These are phyloP conservation scores for Cichlasoma orientale DNA, from an alignment of 2,797 vertebrate genomes.

Conservation along the genomic window DNA sequence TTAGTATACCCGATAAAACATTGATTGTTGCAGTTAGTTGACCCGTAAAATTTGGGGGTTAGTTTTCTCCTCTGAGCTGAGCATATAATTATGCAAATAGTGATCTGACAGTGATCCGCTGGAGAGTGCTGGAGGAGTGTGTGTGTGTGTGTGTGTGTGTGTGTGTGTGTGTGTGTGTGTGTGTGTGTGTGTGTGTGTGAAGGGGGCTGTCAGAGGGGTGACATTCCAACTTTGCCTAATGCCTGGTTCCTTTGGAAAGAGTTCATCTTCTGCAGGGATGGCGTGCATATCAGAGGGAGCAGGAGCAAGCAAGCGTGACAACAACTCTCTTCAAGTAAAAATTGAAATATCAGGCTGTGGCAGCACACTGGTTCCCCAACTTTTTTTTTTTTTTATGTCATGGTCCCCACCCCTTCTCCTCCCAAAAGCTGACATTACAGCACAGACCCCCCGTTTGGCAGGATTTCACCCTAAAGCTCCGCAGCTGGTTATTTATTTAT, in stretches of 20 bases:
- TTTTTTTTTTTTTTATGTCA: slow-evolving; percentile 43
- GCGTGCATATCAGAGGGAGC: slow-evolving; percentile 59
- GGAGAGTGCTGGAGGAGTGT: slow-evolving; percentile 81
- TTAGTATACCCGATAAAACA: slow-evolving; percentile 97
- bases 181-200: background rate
- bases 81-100: slow-evolving; percentile 99
- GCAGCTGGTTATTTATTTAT: slow-evolving; percentile 40
- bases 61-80: slow-evolving; percentile 98
- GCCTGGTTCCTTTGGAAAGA: slow-evolving; percentile 71
- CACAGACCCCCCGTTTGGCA: slow-evolving; percentile 41
- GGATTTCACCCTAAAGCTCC: slow-evolving; percentile 38
- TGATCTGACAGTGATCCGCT: slow-evolving; percentile 97
- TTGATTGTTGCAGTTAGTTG: slow-evolving; percentile 98
- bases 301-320: slow-evolving; percentile 74
- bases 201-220: slow-evolving; percentile 71
- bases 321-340: slow-evolving; percentile 69
- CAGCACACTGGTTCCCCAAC: slow-evolving; percentile 36
- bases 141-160: background rate
- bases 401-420: slow-evolving; percentile 38
- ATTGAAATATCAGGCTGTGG: slow-evolving; percentile 72
- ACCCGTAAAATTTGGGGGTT: slow-evolving; percentile 99
- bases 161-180: slow-evolving; percentile 16
- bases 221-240: slow-evolving; percentile 80
- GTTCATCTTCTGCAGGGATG: slow-evolving; percentile 74
- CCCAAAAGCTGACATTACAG: slow-evolving; percentile 35